These are phyloP conservation scores for Hypotaenidia philippensis DNA, from an alignment of 2,797 vertebrate genomes.

Conservation along the genomic window DNA sequence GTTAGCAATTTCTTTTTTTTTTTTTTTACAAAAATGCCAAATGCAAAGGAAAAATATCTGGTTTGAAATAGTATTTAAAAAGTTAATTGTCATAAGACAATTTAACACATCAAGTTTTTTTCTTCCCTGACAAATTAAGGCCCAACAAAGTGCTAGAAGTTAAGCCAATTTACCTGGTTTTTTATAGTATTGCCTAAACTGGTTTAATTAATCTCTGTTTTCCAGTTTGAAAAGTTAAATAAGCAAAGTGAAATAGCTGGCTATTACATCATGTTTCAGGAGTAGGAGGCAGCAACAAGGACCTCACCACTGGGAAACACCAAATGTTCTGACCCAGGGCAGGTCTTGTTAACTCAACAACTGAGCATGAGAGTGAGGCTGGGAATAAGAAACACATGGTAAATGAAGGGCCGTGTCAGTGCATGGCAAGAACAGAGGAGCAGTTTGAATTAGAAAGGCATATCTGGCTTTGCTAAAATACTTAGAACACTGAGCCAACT, in stretches of 20 bases:
- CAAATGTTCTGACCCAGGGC: neutral
- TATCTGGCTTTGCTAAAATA: constrained; percentile 38
- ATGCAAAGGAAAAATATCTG: neutral
- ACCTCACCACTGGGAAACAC: neutral
- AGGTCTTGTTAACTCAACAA: constrained; percentile 24
- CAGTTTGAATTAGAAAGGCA: neutral
- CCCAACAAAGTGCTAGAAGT: neutral
- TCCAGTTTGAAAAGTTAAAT: neutral
- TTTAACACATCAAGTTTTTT: neutral
- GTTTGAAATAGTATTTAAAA: constrained; percentile 4
- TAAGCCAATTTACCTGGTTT: neutral
- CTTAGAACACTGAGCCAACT: constrained; percentile 2
- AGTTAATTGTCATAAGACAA: neutral
- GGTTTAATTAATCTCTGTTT: constrained; percentile 37
- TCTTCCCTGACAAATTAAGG: constrained; percentile 10
- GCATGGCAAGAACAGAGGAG: neutral
- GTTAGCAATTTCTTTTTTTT: neutral
- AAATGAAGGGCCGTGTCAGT: neutral
- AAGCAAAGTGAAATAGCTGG: constrained; percentile 14
- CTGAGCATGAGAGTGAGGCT: neutral
- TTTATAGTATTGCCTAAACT: neutral
- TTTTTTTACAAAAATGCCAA: neutral
- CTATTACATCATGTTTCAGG: constrained; percentile 22
- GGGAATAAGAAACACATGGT: neutral
- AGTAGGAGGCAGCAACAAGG: neutral